Base-by-base conservation (phyloP, 2,888 invertebrate species). In the Agrilus cyanescens region DNA sequence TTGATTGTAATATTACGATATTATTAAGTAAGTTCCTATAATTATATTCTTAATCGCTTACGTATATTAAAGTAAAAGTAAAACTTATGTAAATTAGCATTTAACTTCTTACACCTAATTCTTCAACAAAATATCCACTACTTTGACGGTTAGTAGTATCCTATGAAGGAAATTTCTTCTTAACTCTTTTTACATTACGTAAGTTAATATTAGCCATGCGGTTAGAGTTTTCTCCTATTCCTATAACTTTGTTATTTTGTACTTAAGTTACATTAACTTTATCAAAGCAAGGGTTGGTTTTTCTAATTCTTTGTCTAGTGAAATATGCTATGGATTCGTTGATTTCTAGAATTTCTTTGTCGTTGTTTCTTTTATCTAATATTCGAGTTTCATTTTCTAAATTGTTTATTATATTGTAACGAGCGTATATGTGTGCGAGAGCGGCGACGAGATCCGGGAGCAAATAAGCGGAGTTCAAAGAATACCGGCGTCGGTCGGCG, bases 41-140 rank as follows among this genome's bases (percentile, higher is more conserved):
- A 37, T 44, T 49, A 31, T 44, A 15, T 30, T 45, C 46, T 46
- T 48, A 38, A 16, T 45, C 33, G 25, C 38, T 51, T 14, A n/a
- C n/a, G n/a, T n/a, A 52, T 40, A 30, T 51, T 52, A 46, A 50
- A 49, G 35, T 51, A 51, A 42, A 51, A 52, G 44, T 52, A 51
- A 37, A 50, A 50, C 16, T 53, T 49, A 40, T 50, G 53, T 36
- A 46, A 53, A 38, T 52, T 48, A 18, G 38, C 37, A 25, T 43
- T 41, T 53, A 12, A 34, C n/a, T n/a, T n/a, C n/a, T n/a, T n/a
- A n/a, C 25, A 12, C 49, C 45, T 36, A 52, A 12, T 8, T 45
- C 34, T 44, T 51, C 48, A n/a, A 44, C 8, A 29, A 52, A 44
- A 38, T 46, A 48, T 30, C 50, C 50, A 20, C 44, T 44, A 29